A percentile compares a stretch with the other conserved stretches of the same genome.
Evolutionary conservation across 2,797 vertebrate genomes (phyloP).

Genomic region (Coregonus ussuriensis): DNA sequence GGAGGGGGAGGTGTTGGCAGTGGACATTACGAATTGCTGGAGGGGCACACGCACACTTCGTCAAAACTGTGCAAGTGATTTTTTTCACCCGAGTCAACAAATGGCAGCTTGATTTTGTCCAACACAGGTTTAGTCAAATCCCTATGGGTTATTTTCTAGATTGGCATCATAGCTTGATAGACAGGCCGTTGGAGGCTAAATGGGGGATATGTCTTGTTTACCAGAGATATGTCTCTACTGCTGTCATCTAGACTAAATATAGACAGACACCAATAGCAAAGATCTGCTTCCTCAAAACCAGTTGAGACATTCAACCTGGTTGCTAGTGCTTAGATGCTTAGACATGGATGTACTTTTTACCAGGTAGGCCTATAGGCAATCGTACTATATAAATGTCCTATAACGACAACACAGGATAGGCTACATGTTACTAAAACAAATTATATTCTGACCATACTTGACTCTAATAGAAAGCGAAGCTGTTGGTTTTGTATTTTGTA

Average conservation of each 20-base stretch:
- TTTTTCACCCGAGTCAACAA: slow-evolving; percentile 82
- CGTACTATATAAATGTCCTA: slow-evolving; percentile 7
- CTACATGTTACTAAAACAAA: not conserved
- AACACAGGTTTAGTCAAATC: slow-evolving; percentile 80
- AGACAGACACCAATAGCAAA: slow-evolving; percentile 57
- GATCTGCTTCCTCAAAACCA: slow-evolving; percentile 30
- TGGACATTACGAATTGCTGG: slow-evolving; percentile 77
- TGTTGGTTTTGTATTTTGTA: not conserved
- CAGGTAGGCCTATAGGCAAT: not conserved
- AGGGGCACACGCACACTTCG: slow-evolving; percentile 80
- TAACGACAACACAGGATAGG: not conserved
- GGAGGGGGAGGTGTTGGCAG: slow-evolving; percentile 44
- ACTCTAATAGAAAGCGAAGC: slow-evolving; percentile 3
- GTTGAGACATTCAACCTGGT: not conserved
- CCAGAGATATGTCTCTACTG: slow-evolving; percentile 74
- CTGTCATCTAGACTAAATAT: slow-evolving; percentile 83
- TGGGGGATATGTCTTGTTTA: slow-evolving; percentile 80
- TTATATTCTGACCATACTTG: slow-evolving; percentile 23
- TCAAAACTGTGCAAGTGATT: slow-evolving; percentile 82
- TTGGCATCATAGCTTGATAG: slow-evolving; percentile 80
- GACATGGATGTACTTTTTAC: slow-evolving; percentile 6
- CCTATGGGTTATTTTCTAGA: slow-evolving; percentile 85
- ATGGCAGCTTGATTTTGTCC: slow-evolving; percentile 94
- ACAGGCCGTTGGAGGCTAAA: slow-evolving; percentile 85
- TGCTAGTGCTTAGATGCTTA: not conserved